A percentile compares a stretch with the other conserved stretches of the same genome.
phyloP scores from a whole-genome alignment of 2,113 vertebrate species.

The Petromus typicus region DNA sequence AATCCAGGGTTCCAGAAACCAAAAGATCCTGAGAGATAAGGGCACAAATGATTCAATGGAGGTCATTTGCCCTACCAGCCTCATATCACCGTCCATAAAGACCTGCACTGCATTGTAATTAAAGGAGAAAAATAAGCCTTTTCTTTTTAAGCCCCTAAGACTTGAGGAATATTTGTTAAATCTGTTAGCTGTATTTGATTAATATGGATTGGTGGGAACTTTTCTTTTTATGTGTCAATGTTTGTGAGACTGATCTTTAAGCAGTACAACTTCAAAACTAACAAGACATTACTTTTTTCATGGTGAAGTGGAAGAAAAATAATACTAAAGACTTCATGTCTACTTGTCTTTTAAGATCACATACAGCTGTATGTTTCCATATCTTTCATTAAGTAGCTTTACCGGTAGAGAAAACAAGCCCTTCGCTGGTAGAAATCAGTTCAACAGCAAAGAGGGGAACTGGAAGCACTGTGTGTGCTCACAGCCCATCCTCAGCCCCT shows the following conservation, averaged over 20 bases:
- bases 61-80: background rate
- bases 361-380: background rate
- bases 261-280: constrained; percentile 22
- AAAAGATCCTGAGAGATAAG: background rate
- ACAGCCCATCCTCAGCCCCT: background rate
- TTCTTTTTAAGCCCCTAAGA: background rate
- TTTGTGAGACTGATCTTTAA: background rate
- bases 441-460: background rate
- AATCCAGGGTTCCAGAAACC: background rate
- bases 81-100: background rate
- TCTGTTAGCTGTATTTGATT: background rate
- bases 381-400: background rate
- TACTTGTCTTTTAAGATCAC: constrained; percentile 13
- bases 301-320: background rate
- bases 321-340: background rate
- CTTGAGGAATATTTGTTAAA: background rate
- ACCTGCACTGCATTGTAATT: too few species aligned
- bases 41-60: background rate
- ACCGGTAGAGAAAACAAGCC: background rate
- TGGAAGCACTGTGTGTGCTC: background rate
- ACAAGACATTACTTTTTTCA: background rate
- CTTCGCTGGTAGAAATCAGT: background rate
- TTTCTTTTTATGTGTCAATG: background rate
- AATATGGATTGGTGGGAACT: background rate
- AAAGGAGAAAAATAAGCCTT: background rate